phyloP scores from a whole-genome alignment of 2,797 vertebrate genomes.

The Cuculus canorus region DNA sequence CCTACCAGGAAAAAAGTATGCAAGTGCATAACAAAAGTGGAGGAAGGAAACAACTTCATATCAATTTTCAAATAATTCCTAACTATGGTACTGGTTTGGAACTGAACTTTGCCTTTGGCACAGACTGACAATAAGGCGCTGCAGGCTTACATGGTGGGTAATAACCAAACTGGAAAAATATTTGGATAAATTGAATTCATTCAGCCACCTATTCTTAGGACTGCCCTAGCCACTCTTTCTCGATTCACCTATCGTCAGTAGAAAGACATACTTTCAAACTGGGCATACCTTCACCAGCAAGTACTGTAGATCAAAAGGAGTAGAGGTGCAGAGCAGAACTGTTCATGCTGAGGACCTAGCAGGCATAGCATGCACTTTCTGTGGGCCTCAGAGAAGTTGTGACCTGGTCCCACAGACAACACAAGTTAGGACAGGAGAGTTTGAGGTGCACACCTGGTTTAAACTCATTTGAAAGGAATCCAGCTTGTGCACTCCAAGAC shows the following conservation, averaged over 20 bases:
- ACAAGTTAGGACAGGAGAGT: background rate
- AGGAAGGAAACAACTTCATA: background rate
- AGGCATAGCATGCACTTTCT: background rate
- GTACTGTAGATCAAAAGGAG: background rate
- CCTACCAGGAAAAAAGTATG: background rate
- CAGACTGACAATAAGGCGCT: background rate
- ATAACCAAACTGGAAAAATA: background rate
- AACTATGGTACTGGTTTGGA: background rate
- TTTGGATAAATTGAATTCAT: background rate
- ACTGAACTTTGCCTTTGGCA: background rate
- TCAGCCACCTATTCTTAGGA: background rate
- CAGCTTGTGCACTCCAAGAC: background rate
- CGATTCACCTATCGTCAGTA: background rate
- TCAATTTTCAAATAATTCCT: background rate
- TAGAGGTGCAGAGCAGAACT: background rate
- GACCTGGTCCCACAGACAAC: background rate
- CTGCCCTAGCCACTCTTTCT: background rate
- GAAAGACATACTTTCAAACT: background rate
- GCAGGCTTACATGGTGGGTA: background rate
- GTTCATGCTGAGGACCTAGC: background rate
- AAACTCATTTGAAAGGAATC: background rate
- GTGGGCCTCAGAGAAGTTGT: background rate
- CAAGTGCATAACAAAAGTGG: background rate
- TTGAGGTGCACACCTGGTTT: background rate
- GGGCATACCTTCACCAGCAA: background rate